phyloP scores from a whole-genome alignment of 1,140 invertebrate species.

The Saccostrea glomerata region DNA sequence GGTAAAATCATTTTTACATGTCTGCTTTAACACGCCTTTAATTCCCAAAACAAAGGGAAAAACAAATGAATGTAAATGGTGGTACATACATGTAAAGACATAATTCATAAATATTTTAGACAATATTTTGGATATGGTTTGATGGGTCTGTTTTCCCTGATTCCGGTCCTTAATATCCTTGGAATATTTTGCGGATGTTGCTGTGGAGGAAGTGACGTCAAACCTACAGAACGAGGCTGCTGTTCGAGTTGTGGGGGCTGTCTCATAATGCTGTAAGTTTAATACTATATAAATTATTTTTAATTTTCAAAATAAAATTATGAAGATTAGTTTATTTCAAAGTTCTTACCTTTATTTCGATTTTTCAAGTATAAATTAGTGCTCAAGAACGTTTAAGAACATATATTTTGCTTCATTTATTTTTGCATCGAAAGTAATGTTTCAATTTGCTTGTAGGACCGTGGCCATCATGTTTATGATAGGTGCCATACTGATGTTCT shows the following conservation, averaged over 20 bases:
- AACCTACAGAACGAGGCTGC: constrained; percentile 51
- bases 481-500: constrained; percentile 48
- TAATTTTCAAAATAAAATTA: too few species aligned
- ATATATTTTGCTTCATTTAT: too few species aligned
- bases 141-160: constrained; percentile 53
- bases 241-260: constrained; percentile 54
- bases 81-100: neutral
- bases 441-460: constrained; percentile 28
- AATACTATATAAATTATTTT: too few species aligned
- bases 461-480: constrained; percentile 51
- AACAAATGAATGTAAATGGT: neutral
- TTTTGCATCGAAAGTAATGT: too few species aligned
- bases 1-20: constrained; percentile 9
- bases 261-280: constrained; percentile 52
- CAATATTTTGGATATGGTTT: constrained; percentile 56
- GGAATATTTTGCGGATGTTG: constrained; percentile 54
- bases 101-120: neutral
- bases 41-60: too few species aligned
- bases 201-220: constrained; percentile 40
- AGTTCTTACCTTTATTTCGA: too few species aligned
- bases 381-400: too few species aligned
- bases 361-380: too few species aligned
- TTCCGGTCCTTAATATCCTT: constrained; percentile 46
- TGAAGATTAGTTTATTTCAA: too few species aligned
- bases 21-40: too few species aligned